Base-by-base conservation (phyloP, 2,113 vertebrate genomes). In the Tamias sibiricus region DNA sequence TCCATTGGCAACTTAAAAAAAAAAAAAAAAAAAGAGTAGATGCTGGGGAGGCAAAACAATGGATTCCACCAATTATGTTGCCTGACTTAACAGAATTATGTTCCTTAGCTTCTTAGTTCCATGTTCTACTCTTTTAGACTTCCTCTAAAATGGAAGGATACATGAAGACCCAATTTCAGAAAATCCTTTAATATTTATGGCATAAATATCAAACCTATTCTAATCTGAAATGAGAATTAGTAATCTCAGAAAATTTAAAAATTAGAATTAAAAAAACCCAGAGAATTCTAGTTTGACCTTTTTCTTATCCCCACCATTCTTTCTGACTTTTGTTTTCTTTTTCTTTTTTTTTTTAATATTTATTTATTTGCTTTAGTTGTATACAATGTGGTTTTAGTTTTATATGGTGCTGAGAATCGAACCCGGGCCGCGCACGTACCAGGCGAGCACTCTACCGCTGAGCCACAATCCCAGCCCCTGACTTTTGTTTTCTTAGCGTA, bases 401-500 rank as follows among this genome's bases (percentile, higher is more conserved):
- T n/a, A n/a, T n/a, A n/a, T n/a, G n/a, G n/a, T n/a, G n/a, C n/a
- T n/a, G n/a, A n/a, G n/a, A n/a, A n/a, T n/a, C n/a, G n/a, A n/a
- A n/a, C n/a, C n/a, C n/a, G n/a, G n/a, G n/a, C n/a, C n/a, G n/a
- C n/a, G n/a, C n/a, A n/a, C n/a, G n/a, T n/a, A n/a, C n/a, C n/a
- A n/a, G n/a, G n/a, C n/a, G n/a, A n/a, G n/a, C n/a, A n/a, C n/a
- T n/a, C n/a, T n/a, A n/a, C n/a, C n/a, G n/a, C n/a, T n/a, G n/a
- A n/a, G n/a, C n/a, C n/a, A n/a, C n/a, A n/a, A n/a, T n/a, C n/a
- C n/a, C n/a, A n/a, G n/a, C n/a, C n/a, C n/a, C n/a, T n/a, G n/a
- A n/a, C n/a, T n/a, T n/a, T 81, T 69, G 4, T 32, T 83, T 94
- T 91, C 37, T 57, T 94, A 76, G 19, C 32, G 72, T 89, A 81